phyloP scores from a whole-genome alignment of 2,888 invertebrate species.

The Caenorhabditis panamensis region DNA sequence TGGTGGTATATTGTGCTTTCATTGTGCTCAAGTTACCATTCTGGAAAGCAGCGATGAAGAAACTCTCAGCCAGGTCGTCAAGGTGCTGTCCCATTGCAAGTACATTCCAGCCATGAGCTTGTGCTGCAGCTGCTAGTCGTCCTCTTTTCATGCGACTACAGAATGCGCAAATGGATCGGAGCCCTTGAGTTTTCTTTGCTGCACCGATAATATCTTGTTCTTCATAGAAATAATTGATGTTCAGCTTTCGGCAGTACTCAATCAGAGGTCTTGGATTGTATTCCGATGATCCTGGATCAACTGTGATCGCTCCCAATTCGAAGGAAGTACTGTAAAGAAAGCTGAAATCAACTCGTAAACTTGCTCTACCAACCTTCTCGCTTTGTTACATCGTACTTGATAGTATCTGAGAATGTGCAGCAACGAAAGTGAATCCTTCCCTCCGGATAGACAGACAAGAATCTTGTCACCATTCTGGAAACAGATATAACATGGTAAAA shows the following conservation, averaged over 20 bases:
- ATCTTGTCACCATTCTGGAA: conserved; percentile 89
- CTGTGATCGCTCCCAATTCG: conserved; percentile 86
- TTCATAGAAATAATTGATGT: conserved; percentile 88
- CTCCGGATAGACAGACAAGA: conserved; percentile 90
- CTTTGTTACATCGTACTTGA: conserved; percentile 85
- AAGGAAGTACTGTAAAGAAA: conserved; percentile 87
- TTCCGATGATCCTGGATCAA: conserved; percentile 86
- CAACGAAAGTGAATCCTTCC: conserved; percentile 89
- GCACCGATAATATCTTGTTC: conserved; percentile 85
- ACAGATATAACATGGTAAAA: no score
- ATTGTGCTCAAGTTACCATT: conserved; percentile 88
- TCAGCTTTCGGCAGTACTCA: conserved; percentile 87
- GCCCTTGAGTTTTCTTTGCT: conserved; percentile 82
- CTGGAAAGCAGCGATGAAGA: conserved; percentile 89
- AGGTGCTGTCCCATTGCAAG: conserved; percentile 91
- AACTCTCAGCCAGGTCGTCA: conserved; percentile 88
- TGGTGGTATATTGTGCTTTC: conserved; percentile 88
- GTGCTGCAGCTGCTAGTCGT: conserved; percentile 87
- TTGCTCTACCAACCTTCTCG: conserved; percentile 47
- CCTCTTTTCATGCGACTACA: conserved; percentile 86
- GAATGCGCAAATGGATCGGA: conserved; percentile 86
- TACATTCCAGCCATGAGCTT: conserved; percentile 89
- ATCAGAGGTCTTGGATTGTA: conserved; percentile 86
- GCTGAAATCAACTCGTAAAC: no score
- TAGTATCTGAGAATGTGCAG: conserved; percentile 91